Conservation (phyloP, 2,797 vertebrate genomes). For the Lutjanus campechanus region DNA sequence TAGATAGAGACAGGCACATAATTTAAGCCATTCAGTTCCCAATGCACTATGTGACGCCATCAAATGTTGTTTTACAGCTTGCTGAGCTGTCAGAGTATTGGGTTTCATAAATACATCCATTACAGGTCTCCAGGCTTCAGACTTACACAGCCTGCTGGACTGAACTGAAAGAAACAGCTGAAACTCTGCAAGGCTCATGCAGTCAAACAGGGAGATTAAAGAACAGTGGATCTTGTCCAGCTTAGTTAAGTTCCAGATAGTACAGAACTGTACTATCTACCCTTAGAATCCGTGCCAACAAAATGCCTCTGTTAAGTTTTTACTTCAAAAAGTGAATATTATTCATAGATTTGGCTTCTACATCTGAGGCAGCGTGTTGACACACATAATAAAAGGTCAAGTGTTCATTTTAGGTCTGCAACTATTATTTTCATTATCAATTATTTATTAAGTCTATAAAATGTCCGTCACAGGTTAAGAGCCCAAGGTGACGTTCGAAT, state of each 20-base stretch:
- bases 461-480: neutral
- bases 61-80: constrained; percentile 46
- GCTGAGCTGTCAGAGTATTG: constrained; percentile 61
- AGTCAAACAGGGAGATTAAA: constrained; percentile 13
- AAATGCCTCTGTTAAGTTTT: neutral
- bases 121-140: constrained; percentile 39
- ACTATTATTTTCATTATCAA: neutral
- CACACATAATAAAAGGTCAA: neutral
- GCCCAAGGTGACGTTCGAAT: neutral
- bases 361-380: neutral
- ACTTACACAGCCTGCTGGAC: constrained; percentile 13
- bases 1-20: constrained; percentile 47
- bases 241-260: neutral
- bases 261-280: neutral
- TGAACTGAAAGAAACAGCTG: constrained; percentile 15
- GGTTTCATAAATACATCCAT: constrained; percentile 52
- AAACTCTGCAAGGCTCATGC: constrained; percentile 1
- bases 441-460: neutral
- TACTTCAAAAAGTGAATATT: neutral
- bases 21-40: constrained; percentile 51
- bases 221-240: neutral
- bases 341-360: neutral
- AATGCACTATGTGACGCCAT: constrained; percentile 31
- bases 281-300: neutral
- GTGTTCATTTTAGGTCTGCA: neutral